Evolutionary conservation across 2,113 vertebrate species (phyloP), one percentile per base, ranked within the genome.

Genomic region (Amblyornis subalaris): DNA sequence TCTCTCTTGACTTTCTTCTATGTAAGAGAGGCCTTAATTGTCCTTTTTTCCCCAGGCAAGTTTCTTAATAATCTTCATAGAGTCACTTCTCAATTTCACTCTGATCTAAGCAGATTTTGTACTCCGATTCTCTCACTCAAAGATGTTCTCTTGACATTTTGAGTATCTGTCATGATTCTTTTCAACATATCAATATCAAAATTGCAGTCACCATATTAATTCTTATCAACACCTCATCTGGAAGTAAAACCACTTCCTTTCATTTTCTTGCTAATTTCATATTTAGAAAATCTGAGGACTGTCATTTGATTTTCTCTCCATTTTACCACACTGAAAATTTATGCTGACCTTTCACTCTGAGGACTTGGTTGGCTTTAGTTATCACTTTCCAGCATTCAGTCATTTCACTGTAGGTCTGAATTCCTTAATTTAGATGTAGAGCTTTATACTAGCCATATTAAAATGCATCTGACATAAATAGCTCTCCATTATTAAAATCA

Each of bases 191-290:
- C 47, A 83, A 71, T 72, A 85, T 6, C 11, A 85, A 93, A 94
- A 85, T 53, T 72, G 45, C 7, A 7, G 50, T 31, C 18, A 62
- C 15, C 5, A 33, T 76, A 69, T 61, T 93, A 7, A 57, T 61
- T 82, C n/a, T 75, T 88, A 91, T 45, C 12, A 0, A 40, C 11
- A 45, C 33, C 42, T 89, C 20, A 50, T 73, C 62, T 79, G 42
- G 36, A 94, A 94, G 70, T 70, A 54, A 95, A 93, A 48, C 62
- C 88, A 83, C 88, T 94, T 96, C 88, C 83, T 93, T 80, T 80
- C 29, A 69, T 85, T 76, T 95, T 96, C 90, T 91, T 79, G 53
- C 12, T 90, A 75, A 78, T 50, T 85, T 82, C 82, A 26, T 33
- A 57, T 79, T 91, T 89, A 91, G 58, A 93, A 91, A 94, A 93